phyloP scores from a whole-genome alignment of 1,140 invertebrate genomes.

The Ridgeia piscesae region DNA sequence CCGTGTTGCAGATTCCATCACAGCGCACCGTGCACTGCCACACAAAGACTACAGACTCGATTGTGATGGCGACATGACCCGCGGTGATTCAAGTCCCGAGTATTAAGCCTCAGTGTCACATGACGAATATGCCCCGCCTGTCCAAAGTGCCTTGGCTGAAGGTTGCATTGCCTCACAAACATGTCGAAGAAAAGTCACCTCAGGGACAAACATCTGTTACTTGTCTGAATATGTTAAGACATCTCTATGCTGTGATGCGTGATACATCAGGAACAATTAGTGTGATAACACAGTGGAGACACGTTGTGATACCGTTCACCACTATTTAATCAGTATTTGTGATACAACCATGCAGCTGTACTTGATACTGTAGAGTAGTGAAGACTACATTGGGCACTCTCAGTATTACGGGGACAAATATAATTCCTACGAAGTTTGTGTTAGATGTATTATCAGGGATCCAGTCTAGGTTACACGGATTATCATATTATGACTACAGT shows the following conservation, averaged over 20 bases:
- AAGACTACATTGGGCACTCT: neutral
- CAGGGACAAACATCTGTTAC: neutral
- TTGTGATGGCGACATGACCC: neutral
- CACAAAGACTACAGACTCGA: neutral
- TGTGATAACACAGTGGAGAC: neutral
- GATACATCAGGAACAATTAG: neutral
- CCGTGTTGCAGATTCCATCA: neutral
- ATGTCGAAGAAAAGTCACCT: neutral
- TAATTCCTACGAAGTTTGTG: neutral
- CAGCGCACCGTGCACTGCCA: neutral
- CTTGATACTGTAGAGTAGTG: neutral
- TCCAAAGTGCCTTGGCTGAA: neutral
- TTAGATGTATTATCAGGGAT: no score
- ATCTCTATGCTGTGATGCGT: slow-evolving; percentile 4
- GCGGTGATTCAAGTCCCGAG: neutral
- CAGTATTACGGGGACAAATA: neutral
- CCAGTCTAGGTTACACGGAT: neutral
- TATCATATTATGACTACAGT: neutral
- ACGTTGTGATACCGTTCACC: neutral
- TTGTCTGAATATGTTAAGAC: slow-evolving; percentile 1
- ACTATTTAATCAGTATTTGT: neutral
- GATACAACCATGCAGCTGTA: neutral
- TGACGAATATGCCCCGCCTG: neutral
- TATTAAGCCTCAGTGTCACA: neutral
- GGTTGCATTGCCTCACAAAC: neutral